phyloP scores from a whole-genome alignment of 2,888 invertebrate species.

The Parnassius mnemosyne region DNA sequence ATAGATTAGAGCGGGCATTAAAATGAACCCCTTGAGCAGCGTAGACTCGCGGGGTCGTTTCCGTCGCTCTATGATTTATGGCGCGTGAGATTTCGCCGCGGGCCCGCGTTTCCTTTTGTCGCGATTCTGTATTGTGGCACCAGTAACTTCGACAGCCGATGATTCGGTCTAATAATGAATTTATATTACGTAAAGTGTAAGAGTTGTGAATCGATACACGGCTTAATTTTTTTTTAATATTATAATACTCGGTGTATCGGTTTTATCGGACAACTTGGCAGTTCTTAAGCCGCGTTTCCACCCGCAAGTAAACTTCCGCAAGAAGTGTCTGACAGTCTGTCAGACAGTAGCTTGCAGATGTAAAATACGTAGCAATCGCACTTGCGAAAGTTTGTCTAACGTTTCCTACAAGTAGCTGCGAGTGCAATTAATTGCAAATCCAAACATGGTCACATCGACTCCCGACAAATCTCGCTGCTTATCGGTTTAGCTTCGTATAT shows the following conservation, averaged over 20 bases:
- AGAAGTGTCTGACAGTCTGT: too few species aligned
- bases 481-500: too few species aligned
- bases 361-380: too few species aligned
- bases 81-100: constrained; percentile 54
- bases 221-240: neutral
- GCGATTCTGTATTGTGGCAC: constrained; percentile 48
- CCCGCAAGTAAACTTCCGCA: too few species aligned
- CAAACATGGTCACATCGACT: too few species aligned
- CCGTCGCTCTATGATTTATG: constrained; percentile 63
- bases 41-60: constrained; percentile 51
- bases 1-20: constrained; percentile 42
- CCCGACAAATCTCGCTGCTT: too few species aligned
- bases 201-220: neutral
- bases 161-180: constrained; percentile 14
- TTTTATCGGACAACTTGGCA: neutral
- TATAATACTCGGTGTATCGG: too few species aligned
- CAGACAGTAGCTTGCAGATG: too few species aligned
- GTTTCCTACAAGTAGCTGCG: too few species aligned
- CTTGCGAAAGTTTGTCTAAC: too few species aligned
- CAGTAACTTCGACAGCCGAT: constrained; percentile 19
- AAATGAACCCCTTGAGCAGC: constrained; percentile 54
- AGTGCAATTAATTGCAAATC: too few species aligned
- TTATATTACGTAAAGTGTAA: constrained; percentile 18
- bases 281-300: too few species aligned
- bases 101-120: constrained; percentile 55